Percentiles rank a stretch among this genome's conserved stretches.
Evolutionary conservation across 2,113 vertebrate species (phyloP).

Genomic region (Microcebus murinus): DNA sequence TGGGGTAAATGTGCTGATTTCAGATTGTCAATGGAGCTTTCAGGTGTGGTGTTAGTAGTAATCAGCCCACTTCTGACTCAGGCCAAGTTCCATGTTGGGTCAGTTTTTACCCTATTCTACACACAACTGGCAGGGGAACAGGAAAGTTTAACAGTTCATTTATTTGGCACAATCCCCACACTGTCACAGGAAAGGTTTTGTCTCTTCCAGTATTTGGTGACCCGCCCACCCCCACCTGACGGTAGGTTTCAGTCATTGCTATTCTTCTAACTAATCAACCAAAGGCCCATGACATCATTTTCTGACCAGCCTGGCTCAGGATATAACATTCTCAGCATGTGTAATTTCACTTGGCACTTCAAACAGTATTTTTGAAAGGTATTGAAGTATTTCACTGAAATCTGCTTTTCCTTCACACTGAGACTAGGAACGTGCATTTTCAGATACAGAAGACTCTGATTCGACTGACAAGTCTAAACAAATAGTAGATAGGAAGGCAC

Average conservation of each 20-base stretch:
- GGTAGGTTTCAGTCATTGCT: constrained; percentile 56
- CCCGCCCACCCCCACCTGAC: neutral
- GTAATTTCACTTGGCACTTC: neutral
- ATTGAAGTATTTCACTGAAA: constrained; percentile 39
- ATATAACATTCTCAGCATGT: fast-evolving
- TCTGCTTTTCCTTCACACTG: neutral
- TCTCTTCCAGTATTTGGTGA: constrained; percentile 30
- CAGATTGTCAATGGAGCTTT: constrained; percentile 50
- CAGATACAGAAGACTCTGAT: neutral
- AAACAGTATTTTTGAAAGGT: constrained; percentile 34
- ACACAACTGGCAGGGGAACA: neutral
- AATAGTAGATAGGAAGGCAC: neutral
- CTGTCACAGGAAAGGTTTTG: neutral
- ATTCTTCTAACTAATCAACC: constrained; percentile 35
- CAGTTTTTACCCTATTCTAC: constrained; percentile 59
- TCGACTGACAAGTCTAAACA: neutral
- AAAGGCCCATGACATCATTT: neutral
- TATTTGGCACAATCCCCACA: constrained; percentile 26
- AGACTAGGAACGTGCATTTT: neutral
- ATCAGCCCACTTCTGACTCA: constrained; percentile 1
- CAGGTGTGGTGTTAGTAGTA: constrained; percentile 55
- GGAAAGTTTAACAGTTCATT: constrained; percentile 62
- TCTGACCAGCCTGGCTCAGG: neutral
- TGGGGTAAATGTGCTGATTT: neutral
- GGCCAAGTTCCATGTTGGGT: constrained; percentile 49